phyloP scores from a whole-genome alignment of 2,888 invertebrate genomes.

The Phragmatobia fuliginosa region DNA sequence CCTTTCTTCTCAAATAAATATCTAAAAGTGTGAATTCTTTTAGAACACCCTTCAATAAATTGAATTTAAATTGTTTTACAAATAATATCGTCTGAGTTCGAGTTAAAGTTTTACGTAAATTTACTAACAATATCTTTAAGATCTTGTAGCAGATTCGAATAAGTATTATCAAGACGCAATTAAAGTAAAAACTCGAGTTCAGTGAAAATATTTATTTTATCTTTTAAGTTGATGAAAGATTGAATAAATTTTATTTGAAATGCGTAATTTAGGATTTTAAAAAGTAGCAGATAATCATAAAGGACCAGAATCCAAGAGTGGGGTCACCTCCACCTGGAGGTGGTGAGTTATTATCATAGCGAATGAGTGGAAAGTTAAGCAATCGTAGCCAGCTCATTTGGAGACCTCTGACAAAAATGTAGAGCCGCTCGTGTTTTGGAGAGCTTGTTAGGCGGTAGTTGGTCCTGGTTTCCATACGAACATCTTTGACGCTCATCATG shows the following conservation, averaged over 20 bases:
- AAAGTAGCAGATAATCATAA: no score
- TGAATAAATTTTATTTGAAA: neutral
- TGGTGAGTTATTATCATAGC: no score
- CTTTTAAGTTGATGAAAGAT: neutral
- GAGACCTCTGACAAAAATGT: no score
- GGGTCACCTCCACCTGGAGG: no score
- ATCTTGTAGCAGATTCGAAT: neutral
- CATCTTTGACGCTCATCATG: no score
- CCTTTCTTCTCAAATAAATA: neutral
- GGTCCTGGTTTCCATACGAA: no score
- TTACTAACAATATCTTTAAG: neutral
- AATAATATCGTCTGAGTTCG: neutral
- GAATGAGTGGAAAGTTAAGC: no score
- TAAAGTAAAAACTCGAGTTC: neutral
- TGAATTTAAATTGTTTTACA: neutral
- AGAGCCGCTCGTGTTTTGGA: no score
- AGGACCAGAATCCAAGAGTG: no score
- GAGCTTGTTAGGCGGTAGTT: no score
- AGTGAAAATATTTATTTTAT: neutral
- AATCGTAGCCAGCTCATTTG: no score
- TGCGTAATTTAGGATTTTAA: neutral
- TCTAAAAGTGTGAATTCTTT: neutral
- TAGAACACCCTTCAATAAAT: neutral
- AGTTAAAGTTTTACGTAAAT: neutral
- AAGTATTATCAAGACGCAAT: constrained; percentile 1